Evolutionary conservation across 2,113 vertebrate genomes (phyloP), one percentile per base, ranked within the genome.

Genomic region (Colistium nudipinnis): DNA sequence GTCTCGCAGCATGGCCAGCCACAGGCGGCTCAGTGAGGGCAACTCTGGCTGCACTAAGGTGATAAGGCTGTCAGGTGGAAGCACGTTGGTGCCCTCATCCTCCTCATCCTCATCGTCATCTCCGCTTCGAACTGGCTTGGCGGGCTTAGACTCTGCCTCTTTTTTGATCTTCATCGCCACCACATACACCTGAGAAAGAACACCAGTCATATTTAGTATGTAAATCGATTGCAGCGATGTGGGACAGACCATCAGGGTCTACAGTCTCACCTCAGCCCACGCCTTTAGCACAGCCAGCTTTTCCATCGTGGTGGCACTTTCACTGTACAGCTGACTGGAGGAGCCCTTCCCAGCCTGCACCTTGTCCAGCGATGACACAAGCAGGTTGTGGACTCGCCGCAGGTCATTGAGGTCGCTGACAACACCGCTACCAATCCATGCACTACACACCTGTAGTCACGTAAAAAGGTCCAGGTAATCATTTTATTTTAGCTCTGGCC

Each of bases 351-450:
- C 97, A 20, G 97, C 91, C 90, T 98, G 97, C 69, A 97, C 95
- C 90, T 98, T 99, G 90, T 98, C 96, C 93, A 99, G 88, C 19
- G 98, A 99, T 41, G 97, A 99, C 66, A 99, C 97, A 24, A 99
- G 94, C 48, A 99, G 94, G 82, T 96, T 96, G 93, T 99, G 98
- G 75, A 99, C 98, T 61, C 98, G 92, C 25, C 97, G 96, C 28
- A 99, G 95, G 87, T 99, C 98, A 13, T 96, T 99, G 77, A 99
- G 94, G 88, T 99, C 98, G 76, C 97, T 99, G 69, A 99, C 97
- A 17, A 99, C 98, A 4, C 96, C 96, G 53, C 98, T 99, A 70
- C 98, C 96, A 28, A 99, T 99, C 98, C 98, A 99, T 0, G 97
- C 88, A 25, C 98, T 99, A 62, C 98, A 99, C 25, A 99, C 98